Evolutionary conservation across 2,888 invertebrate genomes (phyloP), one percentile per base, ranked within the genome.

Genomic region (Oscheius sp.): DNA sequence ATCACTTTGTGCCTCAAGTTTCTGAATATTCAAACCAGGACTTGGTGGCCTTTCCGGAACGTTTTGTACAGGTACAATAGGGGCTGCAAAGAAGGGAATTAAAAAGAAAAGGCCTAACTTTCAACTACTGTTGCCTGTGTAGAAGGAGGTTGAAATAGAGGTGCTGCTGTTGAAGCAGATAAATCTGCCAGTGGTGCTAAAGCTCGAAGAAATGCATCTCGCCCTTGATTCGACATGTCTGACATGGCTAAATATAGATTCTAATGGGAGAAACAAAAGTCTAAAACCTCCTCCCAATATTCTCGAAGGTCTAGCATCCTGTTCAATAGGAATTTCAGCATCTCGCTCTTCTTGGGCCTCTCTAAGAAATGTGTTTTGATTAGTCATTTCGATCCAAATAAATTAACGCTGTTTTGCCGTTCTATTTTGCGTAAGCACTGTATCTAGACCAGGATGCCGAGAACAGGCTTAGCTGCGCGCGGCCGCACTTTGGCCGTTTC

Each of bases 241-340:
- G 71, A 69, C n/a, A 74, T 69, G 4, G 74, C 74, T 75, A 66
- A 64, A 75, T 67, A 17, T 20, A n/a, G n/a, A n/a, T 55, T 29
- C 3, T 20, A 27, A 29, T 8, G 42, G 17, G 3, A 25, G n/a
- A 23, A 17, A 17, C 15, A 29, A 12, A n/a, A 20, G 31, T n/a
- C 20, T 17, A n/a, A n/a, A n/a, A 61, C 61, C 61, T 42, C 27
- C 42, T 42, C 61, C 61, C 4, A 61, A 27, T 6, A 61, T 8
- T 10, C 61, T 61, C n/a, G 61, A 61, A n/a, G 61, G 61, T 61
- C 61, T 5, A 8, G 39, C 23, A 45, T 61, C 61, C 12, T 61
- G 39, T 27, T 61, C 45, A n/a, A 42, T 5, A 1, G 61, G 45
- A 1, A 61, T 42, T 27, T 61, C 61, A 27, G 42, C 27, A 27